Evolutionary conservation across 2,888 invertebrate genomes (phyloP).

Genomic region (Eupithecia centaureata): DNA sequence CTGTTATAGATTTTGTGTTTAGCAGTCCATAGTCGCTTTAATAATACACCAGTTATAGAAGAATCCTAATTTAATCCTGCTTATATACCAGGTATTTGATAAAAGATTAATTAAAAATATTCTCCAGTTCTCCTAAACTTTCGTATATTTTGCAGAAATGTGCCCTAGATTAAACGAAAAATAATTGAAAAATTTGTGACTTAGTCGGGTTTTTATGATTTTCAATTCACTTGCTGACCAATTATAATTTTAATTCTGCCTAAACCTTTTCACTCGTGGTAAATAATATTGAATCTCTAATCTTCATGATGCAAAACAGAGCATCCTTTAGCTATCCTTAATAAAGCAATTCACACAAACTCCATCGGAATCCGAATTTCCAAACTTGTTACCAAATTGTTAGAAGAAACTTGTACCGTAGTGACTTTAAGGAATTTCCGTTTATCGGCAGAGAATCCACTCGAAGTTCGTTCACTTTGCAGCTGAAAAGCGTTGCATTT

Average conservation of each 20-base stretch:
- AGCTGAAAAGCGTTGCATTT: conserved; percentile 10
- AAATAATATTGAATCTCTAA: neutral
- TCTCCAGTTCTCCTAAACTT: too few species aligned
- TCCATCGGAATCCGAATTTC: conserved; percentile 41
- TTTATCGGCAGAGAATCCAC: conserved; percentile 28
- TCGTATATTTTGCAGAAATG: too few species aligned
- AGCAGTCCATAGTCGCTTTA: too few species aligned
- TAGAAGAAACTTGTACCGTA: conserved; percentile 46
- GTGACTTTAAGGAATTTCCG: conserved; percentile 50
- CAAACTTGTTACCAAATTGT: conserved; percentile 43
- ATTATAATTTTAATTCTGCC: neutral
- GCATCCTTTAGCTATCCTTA: conserved; percentile 34
- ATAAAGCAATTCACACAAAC: conserved; percentile 48
- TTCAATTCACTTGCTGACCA: too few species aligned
- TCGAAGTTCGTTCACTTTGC: conserved; percentile 19
- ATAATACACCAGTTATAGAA: neutral
- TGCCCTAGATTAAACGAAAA: too few species aligned
- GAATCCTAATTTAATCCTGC: neutral
- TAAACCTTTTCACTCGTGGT: neutral
- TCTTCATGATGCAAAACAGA: neutral
- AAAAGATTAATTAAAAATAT: too few species aligned
- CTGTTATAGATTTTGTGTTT: too few species aligned
- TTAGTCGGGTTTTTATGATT: too few species aligned
- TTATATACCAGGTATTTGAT: too few species aligned
- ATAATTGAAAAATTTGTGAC: too few species aligned